Evolutionary conservation across 2,113 vertebrate species (phyloP).

Genomic region (Symphodus melops): DNA sequence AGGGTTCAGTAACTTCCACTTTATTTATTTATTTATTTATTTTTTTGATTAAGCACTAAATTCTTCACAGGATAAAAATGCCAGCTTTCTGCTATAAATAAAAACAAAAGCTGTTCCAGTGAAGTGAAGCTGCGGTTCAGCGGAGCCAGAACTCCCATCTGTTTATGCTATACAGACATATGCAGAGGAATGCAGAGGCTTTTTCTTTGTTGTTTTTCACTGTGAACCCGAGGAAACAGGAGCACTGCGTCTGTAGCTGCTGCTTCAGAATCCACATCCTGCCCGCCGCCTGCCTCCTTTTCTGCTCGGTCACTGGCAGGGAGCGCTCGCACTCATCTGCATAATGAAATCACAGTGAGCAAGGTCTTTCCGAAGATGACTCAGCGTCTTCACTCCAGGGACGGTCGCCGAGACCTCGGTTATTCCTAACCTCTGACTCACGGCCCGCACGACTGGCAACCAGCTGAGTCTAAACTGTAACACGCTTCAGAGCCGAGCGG

Average conservation of each 20-base stretch:
- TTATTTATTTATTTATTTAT: too few species aligned
- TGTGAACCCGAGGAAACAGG: slow-evolving; percentile 62
- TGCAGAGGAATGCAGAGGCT: slow-evolving; percentile 76
- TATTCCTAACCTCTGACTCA: slow-evolving; percentile 42
- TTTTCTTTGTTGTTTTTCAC: slow-evolving; percentile 59
- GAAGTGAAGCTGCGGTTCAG: slow-evolving; percentile 26
- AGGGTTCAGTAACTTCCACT: slow-evolving; percentile 20
- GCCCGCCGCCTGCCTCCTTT: slow-evolving; percentile 44
- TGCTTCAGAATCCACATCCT: slow-evolving; percentile 16
- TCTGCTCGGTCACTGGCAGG: slow-evolving; percentile 32
- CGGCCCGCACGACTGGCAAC: slow-evolving; percentile 25
- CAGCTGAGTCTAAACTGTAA: slow-evolving; percentile 1
- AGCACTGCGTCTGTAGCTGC: slow-evolving; percentile 62
- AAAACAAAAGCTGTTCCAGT: slow-evolving; percentile 58
- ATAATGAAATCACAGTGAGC: slow-evolving; percentile 64
- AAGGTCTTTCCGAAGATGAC: slow-evolving; percentile 64
- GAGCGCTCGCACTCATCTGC: slow-evolving; percentile 61
- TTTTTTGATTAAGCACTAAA: slow-evolving; percentile 25
- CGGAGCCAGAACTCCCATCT: slow-evolving; percentile 69
- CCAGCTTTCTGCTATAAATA: slow-evolving; percentile 45
- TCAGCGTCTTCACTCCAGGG: slow-evolving; percentile 50
- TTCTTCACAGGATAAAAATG: slow-evolving; percentile 33
- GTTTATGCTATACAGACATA: slow-evolving; percentile 76
- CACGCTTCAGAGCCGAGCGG: not conserved
- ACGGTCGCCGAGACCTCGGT: slow-evolving; percentile 48